phyloP scores from a whole-genome alignment of 2,888 invertebrate species.

The Dasysyrphus albostriatus region DNA sequence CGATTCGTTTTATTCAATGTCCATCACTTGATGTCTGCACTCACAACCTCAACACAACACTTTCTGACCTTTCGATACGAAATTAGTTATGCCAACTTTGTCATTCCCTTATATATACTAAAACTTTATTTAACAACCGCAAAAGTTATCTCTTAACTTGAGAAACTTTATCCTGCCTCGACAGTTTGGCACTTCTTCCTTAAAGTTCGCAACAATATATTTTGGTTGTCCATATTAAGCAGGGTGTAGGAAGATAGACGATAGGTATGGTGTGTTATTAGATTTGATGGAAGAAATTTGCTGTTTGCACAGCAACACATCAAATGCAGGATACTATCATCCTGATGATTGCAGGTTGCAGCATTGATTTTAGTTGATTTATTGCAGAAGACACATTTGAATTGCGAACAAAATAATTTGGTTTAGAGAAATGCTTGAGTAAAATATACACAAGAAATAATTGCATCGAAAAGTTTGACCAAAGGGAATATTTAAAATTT shows the following conservation, averaged over 20 bases:
- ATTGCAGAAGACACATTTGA: background rate
- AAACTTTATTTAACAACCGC: slow-evolving; percentile 25
- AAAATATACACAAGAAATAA: too few species aligned
- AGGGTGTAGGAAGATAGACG: too few species aligned
- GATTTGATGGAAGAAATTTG: background rate
- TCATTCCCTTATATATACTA: slow-evolving; percentile 9
- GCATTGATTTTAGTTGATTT: background rate
- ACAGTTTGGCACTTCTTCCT: slow-evolving; percentile 12
- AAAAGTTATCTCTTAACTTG: slow-evolving; percentile 10
- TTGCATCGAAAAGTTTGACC: too few species aligned
- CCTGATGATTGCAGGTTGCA: background rate
- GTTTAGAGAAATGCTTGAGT: too few species aligned
- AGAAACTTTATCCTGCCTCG: slow-evolving; percentile 13
- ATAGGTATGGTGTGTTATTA: background rate
- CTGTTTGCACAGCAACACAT: background rate
- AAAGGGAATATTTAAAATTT: too few species aligned
- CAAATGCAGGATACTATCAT: background rate
- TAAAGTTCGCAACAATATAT: slow-evolving; percentile 12
- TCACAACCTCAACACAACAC: background rate
- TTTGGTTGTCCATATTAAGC: background rate
- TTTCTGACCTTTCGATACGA: background rate
- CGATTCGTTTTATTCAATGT: background rate
- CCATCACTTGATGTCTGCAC: background rate
- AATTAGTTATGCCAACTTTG: slow-evolving; percentile 18
- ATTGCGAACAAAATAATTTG: too few species aligned